phyloP scores from a whole-genome alignment of 2,797 vertebrate genomes.

The Champsocephalus esox region DNA sequence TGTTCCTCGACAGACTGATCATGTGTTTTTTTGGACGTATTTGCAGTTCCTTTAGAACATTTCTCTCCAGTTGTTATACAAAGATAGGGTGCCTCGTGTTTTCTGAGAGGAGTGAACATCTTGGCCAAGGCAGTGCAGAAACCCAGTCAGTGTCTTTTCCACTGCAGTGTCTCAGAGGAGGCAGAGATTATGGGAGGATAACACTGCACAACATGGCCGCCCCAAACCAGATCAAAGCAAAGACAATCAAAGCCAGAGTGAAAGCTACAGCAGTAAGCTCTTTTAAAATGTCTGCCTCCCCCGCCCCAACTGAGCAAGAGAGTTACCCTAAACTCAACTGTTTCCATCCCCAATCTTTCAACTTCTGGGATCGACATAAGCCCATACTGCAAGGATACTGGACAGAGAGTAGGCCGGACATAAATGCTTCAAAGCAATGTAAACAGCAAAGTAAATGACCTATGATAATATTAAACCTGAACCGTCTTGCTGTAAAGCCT shows the following conservation, averaged over 20 bases:
- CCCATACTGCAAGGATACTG: constrained; percentile 56
- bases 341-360: constrained; percentile 70
- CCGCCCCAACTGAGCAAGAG: constrained; percentile 52
- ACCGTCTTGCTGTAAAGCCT: constrained; percentile 51
- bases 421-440: constrained; percentile 81
- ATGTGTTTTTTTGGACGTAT: constrained; percentile 11
- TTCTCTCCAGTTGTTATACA: constrained; percentile 42
- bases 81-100: constrained; percentile 54
- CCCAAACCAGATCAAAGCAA: constrained; percentile 83
- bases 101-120: constrained; percentile 38
- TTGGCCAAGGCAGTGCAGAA: constrained; percentile 33
- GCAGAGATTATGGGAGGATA: constrained; percentile 80
- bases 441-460: constrained; percentile 75
- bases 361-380: constrained; percentile 66
- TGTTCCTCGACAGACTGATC: constrained; percentile 20
- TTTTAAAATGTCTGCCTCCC: constrained; percentile 79
- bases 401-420: constrained; percentile 61
- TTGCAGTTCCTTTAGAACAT: constrained; percentile 27
- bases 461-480: constrained; percentile 73
- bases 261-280: constrained; percentile 82
- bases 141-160: constrained; percentile 65
- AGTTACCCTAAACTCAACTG: constrained; percentile 70
- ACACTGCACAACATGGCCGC: constrained; percentile 79
- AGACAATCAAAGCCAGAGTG: constrained; percentile 85
- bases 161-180: constrained; percentile 71